Evolutionary conservation across 2,888 invertebrate genomes (phyloP), one percentile per base, ranked within the genome.

Genomic region (Nymphalis c-album): DNA sequence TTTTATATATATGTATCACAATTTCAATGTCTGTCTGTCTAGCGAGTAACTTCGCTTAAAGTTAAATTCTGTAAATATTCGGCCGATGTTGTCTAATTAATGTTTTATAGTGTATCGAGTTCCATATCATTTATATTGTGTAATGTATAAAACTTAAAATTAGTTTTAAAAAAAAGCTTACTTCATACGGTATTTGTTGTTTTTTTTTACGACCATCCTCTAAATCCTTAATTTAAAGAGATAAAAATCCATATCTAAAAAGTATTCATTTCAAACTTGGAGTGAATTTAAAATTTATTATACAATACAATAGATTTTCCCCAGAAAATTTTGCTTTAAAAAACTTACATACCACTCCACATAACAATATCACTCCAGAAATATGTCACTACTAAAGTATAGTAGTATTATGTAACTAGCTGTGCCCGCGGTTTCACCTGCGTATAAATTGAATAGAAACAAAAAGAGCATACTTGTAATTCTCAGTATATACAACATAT

Each of bases 101-200:
- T 76, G 78, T 85, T 83, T 83, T 82, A 84, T 85, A 82, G 80
- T 86, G 81, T 87, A 85, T 80, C 75, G 82, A 80, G 82, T 85
- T 83, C 83, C 82, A 85, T 86, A 85, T 82, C 85, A 78, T 84
- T 22, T 40, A 55, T 55, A 85, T 83, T 85, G 83, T 88, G 76
- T 86, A 82, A 83, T 86, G 85, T 86, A 83, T 86, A 86, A 84
- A 84, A 85, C 80, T 84, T 86, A 85, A 85, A 85, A 84, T 87
- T 88, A 89, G 88, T 85, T 87, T 66, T 85, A 71, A 78, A 88
- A 88, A 90, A 91, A 88, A 31, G 90, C 90, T 91, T 91, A 86
- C 83, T 88, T 85, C 84, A 84, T 87, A 85, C 84, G 80, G 82
- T 79, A 79, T 79, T 76, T 79, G 80, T 87, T 85, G 83, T 87